Evolutionary conservation across 2,888 invertebrate species (phyloP), one percentile per base, ranked within the genome.

Genomic region (Drosophila neutralis): DNA sequence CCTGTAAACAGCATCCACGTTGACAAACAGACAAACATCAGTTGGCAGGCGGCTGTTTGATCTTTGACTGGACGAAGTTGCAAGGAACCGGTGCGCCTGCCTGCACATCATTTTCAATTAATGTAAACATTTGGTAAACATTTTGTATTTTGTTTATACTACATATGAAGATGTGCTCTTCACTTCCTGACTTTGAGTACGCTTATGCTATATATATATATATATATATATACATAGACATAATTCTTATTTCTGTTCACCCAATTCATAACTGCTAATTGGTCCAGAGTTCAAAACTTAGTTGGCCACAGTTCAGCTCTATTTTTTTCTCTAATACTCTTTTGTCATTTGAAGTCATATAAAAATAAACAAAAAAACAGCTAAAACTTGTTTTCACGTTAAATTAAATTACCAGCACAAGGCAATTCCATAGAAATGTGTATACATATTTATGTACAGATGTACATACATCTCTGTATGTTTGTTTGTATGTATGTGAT

Each of bases 371-470:
- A 27, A 57, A 42, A 56, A 42, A 57, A 60, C 60, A 64, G 64
- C 38, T 35, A 59, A 79, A 84, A 86, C 85, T 87, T 69, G 89
- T 86, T 89, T 85, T 82, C 89, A 73, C 73, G 78, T 84, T 86
- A 89, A 86, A 86, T 78, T 73, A 86, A 86, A 86, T 86, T 86
- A 89, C 87, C 87, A 89, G 82, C 73, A 78, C 73, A 33, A 70
- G 82, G 73, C 85, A 80, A 62, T 86, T 86, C 89, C 80, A 67
- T 70, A 82, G 85, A 86, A 85, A 73, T 83, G 53, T 66, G 53
- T 54, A 57, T 27, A 51, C 49, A 51, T 42, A 29, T 66, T 21
- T 45, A 54, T 64, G 42, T 61, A 59, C 40, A 48, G 35, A 74
- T 80, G 62, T 69, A 64, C 56, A 49, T 31, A 62, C 56, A 45